A percentile compares a stretch with the other conserved stretches of the same genome.
Evolutionary conservation across 1,140 invertebrate species (phyloP).

Genomic region (Saxidomus purpurata): DNA sequence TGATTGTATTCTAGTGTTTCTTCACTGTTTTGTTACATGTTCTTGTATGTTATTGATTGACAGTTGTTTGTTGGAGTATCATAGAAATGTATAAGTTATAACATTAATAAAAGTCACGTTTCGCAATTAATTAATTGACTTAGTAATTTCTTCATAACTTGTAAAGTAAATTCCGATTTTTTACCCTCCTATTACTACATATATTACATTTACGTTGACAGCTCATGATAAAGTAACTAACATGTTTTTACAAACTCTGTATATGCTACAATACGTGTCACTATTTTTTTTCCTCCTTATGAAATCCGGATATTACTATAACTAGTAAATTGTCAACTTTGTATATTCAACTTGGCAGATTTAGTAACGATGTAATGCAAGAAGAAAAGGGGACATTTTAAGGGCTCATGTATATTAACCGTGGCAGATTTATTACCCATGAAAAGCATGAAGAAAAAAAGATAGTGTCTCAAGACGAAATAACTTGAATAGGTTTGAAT

Average conservation of each 20-base stretch:
- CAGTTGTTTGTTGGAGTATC: not conserved
- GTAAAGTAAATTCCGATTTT: not conserved
- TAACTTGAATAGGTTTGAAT: too few species aligned
- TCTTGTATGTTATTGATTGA: not conserved
- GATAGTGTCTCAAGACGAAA: too few species aligned
- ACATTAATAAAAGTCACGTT: slow-evolving; percentile 31
- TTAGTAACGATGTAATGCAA: not conserved
- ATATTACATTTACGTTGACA: not conserved
- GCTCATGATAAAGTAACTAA: not conserved
- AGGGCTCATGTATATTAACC: too few species aligned
- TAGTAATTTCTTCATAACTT: not conserved
- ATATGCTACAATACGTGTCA: slow-evolving; percentile 26
- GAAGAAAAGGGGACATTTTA: not conserved
- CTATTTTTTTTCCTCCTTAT: not conserved
- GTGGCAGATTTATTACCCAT: too few species aligned
- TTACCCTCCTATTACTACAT: not conserved
- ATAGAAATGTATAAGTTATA: slow-evolving; percentile 1
- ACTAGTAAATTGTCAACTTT: not conserved
- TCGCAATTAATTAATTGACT: not conserved
- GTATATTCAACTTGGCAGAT: not conserved
- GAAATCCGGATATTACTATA: not conserved
- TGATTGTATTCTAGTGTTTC: too few species aligned
- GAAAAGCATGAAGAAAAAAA: too few species aligned
- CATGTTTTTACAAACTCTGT: not conserved
- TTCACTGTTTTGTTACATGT: not conserved